A percentile compares a stretch with the other conserved stretches of the same genome.
phyloP scores from a whole-genome alignment of 2,797 vertebrate genomes.

The Sylvia borin region DNA sequence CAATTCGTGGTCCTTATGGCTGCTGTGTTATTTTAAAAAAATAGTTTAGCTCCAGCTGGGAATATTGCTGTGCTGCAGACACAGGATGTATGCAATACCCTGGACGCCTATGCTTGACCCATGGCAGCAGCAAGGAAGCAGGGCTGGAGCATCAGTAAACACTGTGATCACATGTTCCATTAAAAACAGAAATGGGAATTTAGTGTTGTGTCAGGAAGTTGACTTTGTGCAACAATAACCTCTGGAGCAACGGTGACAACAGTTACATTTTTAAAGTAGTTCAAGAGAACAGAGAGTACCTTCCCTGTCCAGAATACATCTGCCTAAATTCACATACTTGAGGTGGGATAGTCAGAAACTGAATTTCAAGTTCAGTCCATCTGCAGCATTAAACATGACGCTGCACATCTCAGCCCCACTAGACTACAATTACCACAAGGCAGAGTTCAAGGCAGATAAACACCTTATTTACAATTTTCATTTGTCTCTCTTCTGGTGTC shows the following conservation, averaged over 20 bases:
- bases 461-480: background rate
- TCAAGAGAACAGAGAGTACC: background rate
- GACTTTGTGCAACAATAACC: background rate
- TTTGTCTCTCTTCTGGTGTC: background rate
- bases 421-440: accelerated
- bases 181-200: background rate
- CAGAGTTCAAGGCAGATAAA: background rate
- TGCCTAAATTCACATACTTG: background rate
- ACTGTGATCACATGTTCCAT: background rate
- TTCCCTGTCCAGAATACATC: background rate
- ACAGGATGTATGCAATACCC: background rate
- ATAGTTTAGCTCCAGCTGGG: background rate
- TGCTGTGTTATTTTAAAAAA: background rate
- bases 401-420: background rate
- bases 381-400: background rate
- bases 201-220: background rate
- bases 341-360: background rate
- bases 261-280: background rate
- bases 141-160: background rate
- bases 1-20: accelerated
- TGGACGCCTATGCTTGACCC: background rate
- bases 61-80: background rate
- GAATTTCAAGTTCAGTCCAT: background rate
- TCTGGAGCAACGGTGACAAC: background rate
- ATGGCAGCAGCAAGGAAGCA: background rate